Conservation (phyloP, 2,888 invertebrate genomes). For the Brachyptera putata region DNA sequence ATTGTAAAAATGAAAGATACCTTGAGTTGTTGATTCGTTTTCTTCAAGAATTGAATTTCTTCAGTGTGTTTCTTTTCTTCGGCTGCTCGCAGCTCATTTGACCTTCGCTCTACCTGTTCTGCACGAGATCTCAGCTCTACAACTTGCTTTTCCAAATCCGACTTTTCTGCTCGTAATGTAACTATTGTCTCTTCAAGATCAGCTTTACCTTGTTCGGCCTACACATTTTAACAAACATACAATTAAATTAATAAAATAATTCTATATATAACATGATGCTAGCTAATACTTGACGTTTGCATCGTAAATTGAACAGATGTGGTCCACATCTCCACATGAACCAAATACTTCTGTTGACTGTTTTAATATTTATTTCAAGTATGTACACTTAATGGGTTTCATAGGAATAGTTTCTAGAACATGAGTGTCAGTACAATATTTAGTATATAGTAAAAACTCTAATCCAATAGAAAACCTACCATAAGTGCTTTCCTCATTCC, state of each 20-base stretch:
- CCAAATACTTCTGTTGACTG: no score
- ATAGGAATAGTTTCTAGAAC: no score
- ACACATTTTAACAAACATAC: no score
- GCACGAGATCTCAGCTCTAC: conserved; percentile 64
- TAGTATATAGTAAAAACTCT: no score
- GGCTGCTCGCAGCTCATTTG: conserved; percentile 76
- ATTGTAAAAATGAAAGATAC: conserved; percentile 44
- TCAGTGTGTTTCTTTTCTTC: conserved; percentile 91
- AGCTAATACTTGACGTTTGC: no score
- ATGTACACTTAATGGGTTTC: no score
- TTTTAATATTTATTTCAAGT: no score
- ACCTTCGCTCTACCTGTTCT: conserved; percentile 77
- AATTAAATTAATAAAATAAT: no score
- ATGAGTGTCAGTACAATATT: no score
- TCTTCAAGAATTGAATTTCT: conserved; percentile 86
- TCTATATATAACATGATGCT: no score
- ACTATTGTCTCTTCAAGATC: conserved; percentile 72
- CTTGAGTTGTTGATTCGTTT: conserved; percentile 91
- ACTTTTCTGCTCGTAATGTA: conserved; percentile 61
- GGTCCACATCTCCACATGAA: no score
- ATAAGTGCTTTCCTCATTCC: conserved; percentile 97
- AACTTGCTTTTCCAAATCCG: conserved; percentile 58
- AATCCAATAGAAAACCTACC: conserved; percentile 46
- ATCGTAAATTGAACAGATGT: no score
- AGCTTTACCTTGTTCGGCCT: conserved; percentile 85